Evolutionary conservation across 2,113 vertebrate species (phyloP), one percentile per base, ranked within the genome.

Genomic region (Calypte anna): DNA sequence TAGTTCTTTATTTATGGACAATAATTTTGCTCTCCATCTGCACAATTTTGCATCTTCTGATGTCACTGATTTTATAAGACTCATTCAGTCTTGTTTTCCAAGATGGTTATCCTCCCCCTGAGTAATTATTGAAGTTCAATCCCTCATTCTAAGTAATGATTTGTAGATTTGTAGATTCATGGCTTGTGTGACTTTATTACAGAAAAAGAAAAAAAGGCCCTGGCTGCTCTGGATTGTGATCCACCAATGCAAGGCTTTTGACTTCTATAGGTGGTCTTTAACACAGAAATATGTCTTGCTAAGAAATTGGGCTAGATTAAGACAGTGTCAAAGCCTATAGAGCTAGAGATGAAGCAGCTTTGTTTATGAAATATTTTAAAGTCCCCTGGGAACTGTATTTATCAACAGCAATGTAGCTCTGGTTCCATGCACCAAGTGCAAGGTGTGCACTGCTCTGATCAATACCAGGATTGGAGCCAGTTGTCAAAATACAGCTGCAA

Each of bases 351-450:
- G 62, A 90, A 91, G 68, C 58, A 85, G 70, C 59, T 78, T 77
- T 73, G 50, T 46, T 14, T 76, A 54, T 59, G 88, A 95, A 90
- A 77, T 76, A 94, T 82, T 85, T 88, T 66, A 3, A 40, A 28
- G 67, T 91, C 62, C 79, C 70, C 82, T 30, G 59, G 85, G 82
- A 94, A 58, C 72, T n/a, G 67, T n/a, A 86, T 94, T 75, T 88
- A 79, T 79, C 74, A 89, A 40, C 66, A 91, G 90, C 72, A 54
- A 40, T 20, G 63, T n/a, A 61, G 90, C 90, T 91, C 27, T 1
- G 7, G 64, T 92, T 95, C 70, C 79, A 70, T 75, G 88, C 85
- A 82, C 67, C 93, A 94, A 95, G 88, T 91, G 88, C 92, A 88
- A 86, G 88, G 72, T 82, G 59, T 50, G 59, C 79, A 51, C 22